Conservation (phyloP, 2,888 invertebrate species). For the Isotomurus palustris region DNA sequence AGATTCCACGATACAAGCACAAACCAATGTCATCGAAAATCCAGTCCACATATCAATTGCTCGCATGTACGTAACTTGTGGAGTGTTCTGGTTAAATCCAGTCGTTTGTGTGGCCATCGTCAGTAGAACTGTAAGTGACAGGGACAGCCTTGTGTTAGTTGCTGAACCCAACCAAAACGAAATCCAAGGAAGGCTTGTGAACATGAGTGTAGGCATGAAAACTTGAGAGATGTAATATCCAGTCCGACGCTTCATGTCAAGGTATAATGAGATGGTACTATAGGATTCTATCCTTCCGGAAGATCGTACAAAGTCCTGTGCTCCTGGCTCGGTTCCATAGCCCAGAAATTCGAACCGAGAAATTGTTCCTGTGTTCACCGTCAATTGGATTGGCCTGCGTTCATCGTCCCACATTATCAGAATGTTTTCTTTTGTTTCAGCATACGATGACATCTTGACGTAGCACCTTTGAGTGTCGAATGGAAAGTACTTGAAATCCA, state of each 20-base stretch:
- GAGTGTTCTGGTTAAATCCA: background rate
- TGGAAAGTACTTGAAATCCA: conserved; percentile 21
- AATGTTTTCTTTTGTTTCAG: background rate
- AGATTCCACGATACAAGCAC: conserved; percentile 11
- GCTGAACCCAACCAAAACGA: conserved; percentile 26
- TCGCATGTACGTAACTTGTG: conserved; percentile 16
- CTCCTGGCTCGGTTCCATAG: conserved; percentile 8
- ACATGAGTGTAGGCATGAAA: conserved; percentile 6
- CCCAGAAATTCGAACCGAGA: conserved; percentile 9
- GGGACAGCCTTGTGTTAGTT: conserved; percentile 23
- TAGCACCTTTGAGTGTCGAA: conserved; percentile 25
- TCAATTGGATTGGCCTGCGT: background rate
- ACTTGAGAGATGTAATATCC: conserved; percentile 15
- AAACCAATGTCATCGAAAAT: conserved; percentile 7
- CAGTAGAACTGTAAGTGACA: conserved; percentile 24
- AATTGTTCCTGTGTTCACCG: background rate
- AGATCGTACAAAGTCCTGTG: no score
- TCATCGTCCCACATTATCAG: background rate
- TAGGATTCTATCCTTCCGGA: background rate
- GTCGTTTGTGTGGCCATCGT: conserved; percentile 17
- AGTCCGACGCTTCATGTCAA: conserved; percentile 10
- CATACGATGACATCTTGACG: conserved; percentile 14
- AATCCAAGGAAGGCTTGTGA: conserved; percentile 19
- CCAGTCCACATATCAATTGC: conserved; percentile 13
- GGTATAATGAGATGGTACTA: conserved; percentile 4